Evolutionary conservation across 2,888 invertebrate genomes (phyloP).

Genomic region (Tipula confusa): DNA sequence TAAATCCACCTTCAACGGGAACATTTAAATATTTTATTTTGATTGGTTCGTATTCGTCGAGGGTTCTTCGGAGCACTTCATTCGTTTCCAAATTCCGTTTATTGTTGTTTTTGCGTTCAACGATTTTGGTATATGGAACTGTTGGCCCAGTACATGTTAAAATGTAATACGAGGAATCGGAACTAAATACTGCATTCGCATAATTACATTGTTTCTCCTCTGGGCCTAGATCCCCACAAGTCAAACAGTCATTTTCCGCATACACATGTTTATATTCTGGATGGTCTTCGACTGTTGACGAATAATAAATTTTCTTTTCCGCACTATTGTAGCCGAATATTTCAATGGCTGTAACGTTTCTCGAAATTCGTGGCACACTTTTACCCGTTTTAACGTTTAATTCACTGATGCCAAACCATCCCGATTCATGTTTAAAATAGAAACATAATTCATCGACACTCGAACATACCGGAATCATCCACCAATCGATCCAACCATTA

Average conservation of each 20-base stretch:
- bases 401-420: not conserved
- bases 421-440: not conserved
- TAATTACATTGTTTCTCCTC: slow-evolving; percentile 57
- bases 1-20: slow-evolving; percentile 53
- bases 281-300: slow-evolving; percentile 58
- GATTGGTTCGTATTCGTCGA: not conserved
- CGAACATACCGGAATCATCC: not conserved
- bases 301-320: slow-evolving; percentile 48
- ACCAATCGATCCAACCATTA: slow-evolving; percentile 63
- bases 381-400: not conserved
- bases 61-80: not conserved
- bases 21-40: slow-evolving; percentile 42
- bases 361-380: not conserved
- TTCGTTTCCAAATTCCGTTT: not conserved
- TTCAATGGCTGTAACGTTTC: not conserved
- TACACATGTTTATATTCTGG: slow-evolving; percentile 68
- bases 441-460: not conserved
- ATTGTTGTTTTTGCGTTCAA: not conserved
- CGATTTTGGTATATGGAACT: slow-evolving; percentile 57
- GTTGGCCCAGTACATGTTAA: slow-evolving; percentile 64
- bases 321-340: not conserved
- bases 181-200: slow-evolving; percentile 58
- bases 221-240: slow-evolving; percentile 59
- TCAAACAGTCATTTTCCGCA: slow-evolving; percentile 59
- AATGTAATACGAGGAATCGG: slow-evolving; percentile 60